These are phyloP conservation scores for Monochamus alternatus DNA, from an alignment of 2,888 invertebrate genomes.

Conservation along the genomic window DNA sequence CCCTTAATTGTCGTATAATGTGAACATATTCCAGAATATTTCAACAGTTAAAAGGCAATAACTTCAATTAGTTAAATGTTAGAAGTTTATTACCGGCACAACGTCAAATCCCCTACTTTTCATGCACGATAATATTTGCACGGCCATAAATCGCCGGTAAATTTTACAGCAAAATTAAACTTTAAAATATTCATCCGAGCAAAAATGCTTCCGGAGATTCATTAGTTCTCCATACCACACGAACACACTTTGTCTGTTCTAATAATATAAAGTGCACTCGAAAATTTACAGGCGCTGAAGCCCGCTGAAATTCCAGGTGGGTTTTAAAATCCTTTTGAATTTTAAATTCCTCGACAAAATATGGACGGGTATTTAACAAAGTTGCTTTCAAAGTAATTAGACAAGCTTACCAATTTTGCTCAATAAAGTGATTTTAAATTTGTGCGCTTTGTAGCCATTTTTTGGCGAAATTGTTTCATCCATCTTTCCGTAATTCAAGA, in stretches of 20 bases:
- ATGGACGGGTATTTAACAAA: neutral
- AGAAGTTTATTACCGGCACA: neutral
- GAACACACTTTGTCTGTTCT: constrained; percentile 27
- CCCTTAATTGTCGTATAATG: no score
- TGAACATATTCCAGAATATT: no score
- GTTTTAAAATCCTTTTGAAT: constrained; percentile 28
- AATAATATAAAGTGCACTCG: constrained; percentile 35
- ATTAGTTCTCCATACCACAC: constrained; percentile 25
- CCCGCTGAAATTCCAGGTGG: constrained; percentile 22
- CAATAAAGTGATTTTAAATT: neutral
- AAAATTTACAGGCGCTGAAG: constrained; percentile 30
- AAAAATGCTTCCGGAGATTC: constrained; percentile 29
- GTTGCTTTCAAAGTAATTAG: constrained; percentile 3
- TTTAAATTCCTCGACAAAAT: constrained; percentile 28
- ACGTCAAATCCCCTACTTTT: neutral
- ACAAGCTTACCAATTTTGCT: neutral
- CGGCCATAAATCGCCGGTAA: neutral
- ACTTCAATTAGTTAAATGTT: neutral
- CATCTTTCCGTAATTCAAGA: no score
- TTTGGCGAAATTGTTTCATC: no score
- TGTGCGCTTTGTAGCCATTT: no score
- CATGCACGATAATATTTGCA: constrained; percentile 5
- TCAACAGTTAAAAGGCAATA: no score
- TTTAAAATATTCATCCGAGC: constrained; percentile 33
- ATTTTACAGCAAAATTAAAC: constrained; percentile 29